Conservation (phyloP, 2,888 invertebrate species). For the Sarcophaga caerulescens region DNA sequence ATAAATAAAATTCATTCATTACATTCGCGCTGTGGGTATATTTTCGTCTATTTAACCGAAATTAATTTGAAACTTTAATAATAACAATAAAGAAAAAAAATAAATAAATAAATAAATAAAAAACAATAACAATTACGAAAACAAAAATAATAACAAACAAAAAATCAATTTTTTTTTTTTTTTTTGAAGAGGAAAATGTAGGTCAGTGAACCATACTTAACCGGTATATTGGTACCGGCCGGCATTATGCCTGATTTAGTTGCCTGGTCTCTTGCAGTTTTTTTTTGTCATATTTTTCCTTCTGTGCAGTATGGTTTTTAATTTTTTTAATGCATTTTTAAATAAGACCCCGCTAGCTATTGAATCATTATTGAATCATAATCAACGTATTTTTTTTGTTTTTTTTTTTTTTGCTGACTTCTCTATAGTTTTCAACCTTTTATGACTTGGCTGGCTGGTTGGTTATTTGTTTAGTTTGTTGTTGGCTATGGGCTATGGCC, state of each 20-base stretch:
- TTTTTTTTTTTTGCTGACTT: constrained; percentile 9
- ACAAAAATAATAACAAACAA: constrained; percentile 25
- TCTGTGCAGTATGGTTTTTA: constrained; percentile 28
- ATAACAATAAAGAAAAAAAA: not conserved
- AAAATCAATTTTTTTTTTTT: constrained; percentile 22
- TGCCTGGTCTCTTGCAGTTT: not conserved
- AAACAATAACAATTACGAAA: constrained; percentile 11
- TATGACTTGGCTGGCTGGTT: constrained; percentile 13
- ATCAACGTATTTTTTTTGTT: not conserved
- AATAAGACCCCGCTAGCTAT: constrained; percentile 48
- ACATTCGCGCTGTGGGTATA: not conserved
- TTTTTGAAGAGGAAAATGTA: constrained; percentile 37
- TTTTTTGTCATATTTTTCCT: constrained; percentile 3
- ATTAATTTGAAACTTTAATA: constrained; percentile 43
- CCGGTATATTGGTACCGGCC: constrained; percentile 40
- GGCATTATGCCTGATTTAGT: constrained; percentile 41
- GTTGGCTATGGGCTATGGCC: not conserved
- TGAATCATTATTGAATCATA: constrained; percentile 54
- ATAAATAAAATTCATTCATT: constrained; percentile 51
- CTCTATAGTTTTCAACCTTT: constrained; percentile 40
- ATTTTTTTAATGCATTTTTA: constrained; percentile 64
- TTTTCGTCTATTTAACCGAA: constrained; percentile 47
- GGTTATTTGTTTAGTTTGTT: too few relatives aligned
- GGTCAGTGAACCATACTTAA: constrained; percentile 64
- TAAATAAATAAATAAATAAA: constrained; percentile 11